phyloP scores from a whole-genome alignment of 2,113 vertebrate genomes.

The Hoplias malabaricus region DNA sequence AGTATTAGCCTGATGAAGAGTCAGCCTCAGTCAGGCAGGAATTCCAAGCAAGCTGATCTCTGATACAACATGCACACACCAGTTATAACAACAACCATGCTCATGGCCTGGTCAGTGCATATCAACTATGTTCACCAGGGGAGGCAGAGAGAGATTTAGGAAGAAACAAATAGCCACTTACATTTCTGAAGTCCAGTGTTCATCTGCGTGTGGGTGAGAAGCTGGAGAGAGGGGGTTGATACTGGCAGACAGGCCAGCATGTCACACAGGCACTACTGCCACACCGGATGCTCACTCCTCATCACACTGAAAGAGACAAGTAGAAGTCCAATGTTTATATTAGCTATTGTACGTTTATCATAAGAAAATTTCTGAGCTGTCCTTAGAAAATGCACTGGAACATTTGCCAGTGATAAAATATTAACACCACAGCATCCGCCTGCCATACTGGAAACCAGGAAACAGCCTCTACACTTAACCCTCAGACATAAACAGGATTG shows the following conservation, averaged over 20 bases:
- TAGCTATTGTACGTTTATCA: too few species aligned
- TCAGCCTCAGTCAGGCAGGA: too few species aligned
- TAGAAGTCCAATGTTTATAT: background rate
- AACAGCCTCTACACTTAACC: too few species aligned
- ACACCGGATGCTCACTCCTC: slow-evolving; percentile 78
- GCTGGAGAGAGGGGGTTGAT: slow-evolving; percentile 87
- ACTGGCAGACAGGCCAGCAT: slow-evolving; percentile 97
- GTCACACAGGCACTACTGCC: slow-evolving; percentile 87
- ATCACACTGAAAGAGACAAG: slow-evolving; percentile 77
- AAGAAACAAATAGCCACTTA: slow-evolving; percentile 67
- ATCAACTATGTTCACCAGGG: background rate
- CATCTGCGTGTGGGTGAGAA: slow-evolving; percentile 97
- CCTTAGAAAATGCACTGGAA: background rate
- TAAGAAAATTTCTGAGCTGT: background rate
- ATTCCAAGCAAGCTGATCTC: background rate
- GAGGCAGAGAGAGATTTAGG: background rate
- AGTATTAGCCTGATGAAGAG: too few species aligned
- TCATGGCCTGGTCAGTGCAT: background rate
- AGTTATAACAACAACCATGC: background rate
- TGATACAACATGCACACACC: background rate
- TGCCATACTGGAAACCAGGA: too few species aligned
- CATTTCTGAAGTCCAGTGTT: slow-evolving; percentile 99
- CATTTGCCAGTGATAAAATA: too few species aligned
- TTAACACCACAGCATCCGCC: too few species aligned
- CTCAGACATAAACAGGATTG: too few species aligned